These are phyloP conservation scores for Hedychridium roseum DNA, from an alignment of 2,888 invertebrate genomes.

Conservation along the genomic window DNA sequence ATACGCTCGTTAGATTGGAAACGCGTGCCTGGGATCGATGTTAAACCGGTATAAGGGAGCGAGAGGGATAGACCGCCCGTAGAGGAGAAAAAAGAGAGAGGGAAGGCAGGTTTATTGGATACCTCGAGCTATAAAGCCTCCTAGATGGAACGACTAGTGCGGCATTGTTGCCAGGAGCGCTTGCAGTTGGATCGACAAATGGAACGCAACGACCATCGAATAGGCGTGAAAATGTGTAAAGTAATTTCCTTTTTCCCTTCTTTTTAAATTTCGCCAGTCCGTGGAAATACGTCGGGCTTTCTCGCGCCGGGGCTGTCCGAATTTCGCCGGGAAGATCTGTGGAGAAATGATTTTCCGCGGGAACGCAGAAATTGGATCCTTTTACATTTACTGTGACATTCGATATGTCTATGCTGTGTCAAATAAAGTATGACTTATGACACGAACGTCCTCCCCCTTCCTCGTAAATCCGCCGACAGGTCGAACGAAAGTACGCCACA, in stretches of 20 bases:
- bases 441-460: no score
- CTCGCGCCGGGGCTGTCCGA: neutral
- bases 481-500: constrained; percentile 9
- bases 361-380: no score
- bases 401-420: no score
- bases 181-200: constrained; percentile 1
- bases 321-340: neutral
- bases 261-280: constrained; percentile 24
- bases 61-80: neutral
- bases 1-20: constrained; percentile 58
- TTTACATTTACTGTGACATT: no score
- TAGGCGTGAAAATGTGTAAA: no score
- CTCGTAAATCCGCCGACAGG: no score
- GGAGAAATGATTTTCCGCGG: constrained; percentile 3
- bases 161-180: neutral
- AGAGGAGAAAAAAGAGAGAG: constrained; percentile 12
- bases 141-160: constrained; percentile 10
- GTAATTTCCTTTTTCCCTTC: no score
- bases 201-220: constrained; percentile 2
- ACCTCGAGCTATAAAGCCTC: constrained; percentile 16
- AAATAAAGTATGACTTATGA: no score
- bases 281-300: constrained; percentile 1
- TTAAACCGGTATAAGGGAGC: constrained; percentile 2
- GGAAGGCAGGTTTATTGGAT: constrained; percentile 19
- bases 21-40: constrained; percentile 11